A percentile compares a stretch with the other conserved stretches of the same genome.
Evolutionary conservation across 2,113 vertebrate genomes (phyloP).

Genomic region (Chloebia gouldiae): DNA sequence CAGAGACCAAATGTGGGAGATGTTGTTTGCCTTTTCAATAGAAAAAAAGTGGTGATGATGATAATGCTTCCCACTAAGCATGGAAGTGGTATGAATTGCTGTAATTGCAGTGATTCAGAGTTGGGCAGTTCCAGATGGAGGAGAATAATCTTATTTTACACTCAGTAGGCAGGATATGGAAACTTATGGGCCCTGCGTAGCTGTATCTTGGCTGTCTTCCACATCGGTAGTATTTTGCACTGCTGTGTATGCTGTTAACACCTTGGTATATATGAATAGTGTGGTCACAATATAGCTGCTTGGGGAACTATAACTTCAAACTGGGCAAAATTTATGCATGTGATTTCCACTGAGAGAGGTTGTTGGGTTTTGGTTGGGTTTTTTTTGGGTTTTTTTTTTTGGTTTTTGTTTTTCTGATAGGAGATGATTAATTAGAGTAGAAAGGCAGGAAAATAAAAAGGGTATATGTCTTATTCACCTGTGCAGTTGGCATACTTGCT

Average conservation of each 20-base stretch:
- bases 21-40: neutral
- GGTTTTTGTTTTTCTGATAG: neutral
- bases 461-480: neutral
- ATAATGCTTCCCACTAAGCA: neutral
- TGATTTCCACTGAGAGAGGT: neutral
- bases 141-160: neutral
- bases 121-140: neutral
- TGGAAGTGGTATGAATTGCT: neutral
- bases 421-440: neutral
- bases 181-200: slow-evolving; percentile 10
- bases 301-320: slow-evolving; percentile 26
- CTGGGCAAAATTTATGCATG: neutral
- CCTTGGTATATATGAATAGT: slow-evolving; percentile 38
- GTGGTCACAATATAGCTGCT: slow-evolving; percentile 42
- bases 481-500: neutral
- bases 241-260: slow-evolving; percentile 49
- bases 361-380: neutral
- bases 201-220: slow-evolving; percentile 27
- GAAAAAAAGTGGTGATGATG: neutral
- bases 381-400: neutral
- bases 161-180: neutral
- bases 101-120: neutral
- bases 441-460: neutral
- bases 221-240: neutral
- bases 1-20: neutral